Evolutionary conservation across 2,113 vertebrate species (phyloP), one percentile per base, ranked within the genome.

Genomic region (Clarias macrocephalus): DNA sequence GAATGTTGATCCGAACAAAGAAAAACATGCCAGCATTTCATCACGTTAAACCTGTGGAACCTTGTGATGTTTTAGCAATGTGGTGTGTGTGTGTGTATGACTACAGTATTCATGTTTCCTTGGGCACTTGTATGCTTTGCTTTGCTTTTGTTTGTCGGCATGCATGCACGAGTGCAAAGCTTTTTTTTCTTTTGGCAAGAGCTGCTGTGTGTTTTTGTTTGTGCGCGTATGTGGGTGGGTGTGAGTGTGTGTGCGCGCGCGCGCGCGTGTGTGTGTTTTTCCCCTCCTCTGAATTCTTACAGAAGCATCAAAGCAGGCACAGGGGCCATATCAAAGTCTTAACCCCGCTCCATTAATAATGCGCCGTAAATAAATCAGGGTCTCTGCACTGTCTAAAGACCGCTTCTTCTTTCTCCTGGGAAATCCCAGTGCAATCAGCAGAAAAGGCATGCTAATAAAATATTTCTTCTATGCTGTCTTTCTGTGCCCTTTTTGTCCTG

Each of bases 291-390:
- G 79, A 21, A 72, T 79, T 81, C 21, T 75, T 91, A n/a, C 83
- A 90, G 86, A 84, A 90, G 90, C 88, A 92, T 94, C 91, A 95
- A 93, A 95, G 94, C 75, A 66, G 90, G 86, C 89, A 90, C 85
- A 90, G 89, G 75, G 90, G 88, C 89, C 93, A 82, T 92, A 94
- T 96, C 93, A 94, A 94, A 95, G 91, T 94, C 90, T 94, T 95
- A 94, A 92, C 93, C 93, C 90, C 93, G 80, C 91, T 96, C 66
- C 89, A 94, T 95, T 94, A 94, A 89, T 95, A 94, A 95, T 94
- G 88, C 88, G 90, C 85, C 92, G 93, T 94, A 93, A 95, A 93
- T 94, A 95, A 95, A 93, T 93, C 91, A 92, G 90, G 90, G 83
- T 91, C 85, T 92, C 90, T 87, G 93, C 91, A 90, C 91, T 90